These are phyloP conservation scores for Leucoraja erinaceus DNA, from an alignment of 2,113 vertebrate genomes.

Conservation along the genomic window DNA sequence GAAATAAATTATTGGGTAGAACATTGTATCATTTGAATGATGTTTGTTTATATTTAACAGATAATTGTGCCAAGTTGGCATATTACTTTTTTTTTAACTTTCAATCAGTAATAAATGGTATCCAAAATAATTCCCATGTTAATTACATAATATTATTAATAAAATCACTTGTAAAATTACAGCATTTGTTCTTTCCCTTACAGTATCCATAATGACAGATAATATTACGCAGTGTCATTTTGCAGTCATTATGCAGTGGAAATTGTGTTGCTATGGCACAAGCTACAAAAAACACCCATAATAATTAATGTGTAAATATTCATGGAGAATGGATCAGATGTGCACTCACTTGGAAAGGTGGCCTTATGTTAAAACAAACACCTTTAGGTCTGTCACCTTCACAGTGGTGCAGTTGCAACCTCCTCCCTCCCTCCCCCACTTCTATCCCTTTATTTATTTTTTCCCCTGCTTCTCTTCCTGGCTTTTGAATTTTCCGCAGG, in stretches of 20 bases:
- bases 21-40: constrained; percentile 70
- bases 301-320: constrained; percentile 33
- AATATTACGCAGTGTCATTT: constrained; percentile 63
- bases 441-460: neutral
- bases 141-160: constrained; percentile 73
- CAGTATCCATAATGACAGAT: constrained; percentile 68
- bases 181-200: constrained; percentile 62
- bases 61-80: constrained; percentile 71
- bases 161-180: constrained; percentile 55
- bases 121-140: constrained; percentile 67
- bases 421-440: constrained; percentile 43
- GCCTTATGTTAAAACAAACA: constrained; percentile 44
- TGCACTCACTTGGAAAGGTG: constrained; percentile 40
- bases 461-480: neutral
- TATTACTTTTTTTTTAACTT: constrained; percentile 65
- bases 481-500: constrained; percentile 46
- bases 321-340: constrained; percentile 35
- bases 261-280: constrained; percentile 41
- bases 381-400: constrained; percentile 53
- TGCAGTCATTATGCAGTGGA: constrained; percentile 60
- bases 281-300: constrained; percentile 35
- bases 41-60: constrained; percentile 73
- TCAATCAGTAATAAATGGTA: constrained; percentile 61
- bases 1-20: constrained; percentile 68
- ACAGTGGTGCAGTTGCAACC: constrained; percentile 51